phyloP scores from a whole-genome alignment of 2,888 invertebrate genomes.

The Colostygia pectinataria region DNA sequence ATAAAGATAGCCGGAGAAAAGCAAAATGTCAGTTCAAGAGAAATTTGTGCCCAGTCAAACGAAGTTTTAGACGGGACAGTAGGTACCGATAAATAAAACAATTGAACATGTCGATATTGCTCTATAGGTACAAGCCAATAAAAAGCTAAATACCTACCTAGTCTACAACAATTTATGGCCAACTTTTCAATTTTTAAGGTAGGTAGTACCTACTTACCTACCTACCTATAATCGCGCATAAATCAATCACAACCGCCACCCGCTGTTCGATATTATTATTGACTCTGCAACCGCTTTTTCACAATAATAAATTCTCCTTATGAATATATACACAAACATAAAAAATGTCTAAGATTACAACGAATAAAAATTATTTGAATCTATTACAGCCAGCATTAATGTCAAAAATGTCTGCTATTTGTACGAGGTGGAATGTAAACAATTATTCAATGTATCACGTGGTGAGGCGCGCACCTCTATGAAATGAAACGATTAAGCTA shows the following conservation, averaged over 20 bases:
- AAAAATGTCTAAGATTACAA: slow-evolving; percentile 35
- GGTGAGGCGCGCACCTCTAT: slow-evolving; percentile 66
- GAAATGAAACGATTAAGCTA: slow-evolving; percentile 76
- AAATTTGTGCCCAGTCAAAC: background rate
- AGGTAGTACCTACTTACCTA: too few species aligned
- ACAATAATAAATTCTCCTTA: slow-evolving; percentile 52
- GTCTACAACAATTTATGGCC: slow-evolving; percentile 35
- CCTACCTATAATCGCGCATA: slow-evolving; percentile 56
- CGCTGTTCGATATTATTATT: slow-evolving; percentile 58
- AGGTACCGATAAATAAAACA: background rate
- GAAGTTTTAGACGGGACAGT: background rate
- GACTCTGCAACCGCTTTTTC: slow-evolving; percentile 52
- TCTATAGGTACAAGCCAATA: too few species aligned
- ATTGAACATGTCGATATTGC: background rate
- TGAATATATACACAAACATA: slow-evolving; percentile 44
- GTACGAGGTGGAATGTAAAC: slow-evolving; percentile 45
- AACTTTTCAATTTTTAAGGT: slow-evolving; percentile 41
- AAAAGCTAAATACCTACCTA: background rate
- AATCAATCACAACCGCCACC: slow-evolving; percentile 62
- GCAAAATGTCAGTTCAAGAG: slow-evolving; percentile 10
- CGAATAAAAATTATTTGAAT: slow-evolving; percentile 33
- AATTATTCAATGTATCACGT: slow-evolving; percentile 54
- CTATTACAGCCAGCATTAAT: slow-evolving; percentile 32
- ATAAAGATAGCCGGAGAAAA: slow-evolving; percentile 14
- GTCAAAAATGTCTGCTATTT: slow-evolving; percentile 33